Conservation (phyloP, 2,888 invertebrate genomes). For the Minunthozetes semirufus region DNA sequence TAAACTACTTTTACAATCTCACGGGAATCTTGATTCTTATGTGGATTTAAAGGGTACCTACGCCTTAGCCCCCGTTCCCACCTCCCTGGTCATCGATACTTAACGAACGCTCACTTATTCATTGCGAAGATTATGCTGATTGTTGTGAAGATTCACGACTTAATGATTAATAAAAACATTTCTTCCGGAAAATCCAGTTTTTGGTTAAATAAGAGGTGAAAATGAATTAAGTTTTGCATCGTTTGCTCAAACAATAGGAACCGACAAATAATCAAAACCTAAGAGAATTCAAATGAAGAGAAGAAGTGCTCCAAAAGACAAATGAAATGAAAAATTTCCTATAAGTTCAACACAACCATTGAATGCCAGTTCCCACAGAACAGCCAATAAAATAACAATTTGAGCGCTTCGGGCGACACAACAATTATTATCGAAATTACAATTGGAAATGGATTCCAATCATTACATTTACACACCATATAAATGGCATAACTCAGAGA, state of each 20-base stretch:
- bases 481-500: neutral
- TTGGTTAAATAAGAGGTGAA: neutral
- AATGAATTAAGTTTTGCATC: neutral
- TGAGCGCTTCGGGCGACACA: neutral
- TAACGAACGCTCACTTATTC: too few relatives aligned
- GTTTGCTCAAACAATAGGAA: neutral
- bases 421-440: neutral
- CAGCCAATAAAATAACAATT: neutral
- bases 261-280: neutral
- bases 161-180: neutral
- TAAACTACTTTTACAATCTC: too few relatives aligned
- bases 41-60: too few relatives aligned
- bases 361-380: neutral
- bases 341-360: neutral
- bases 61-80: too few relatives aligned
- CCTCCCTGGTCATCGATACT: too few relatives aligned
- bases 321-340: neutral
- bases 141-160: neutral
- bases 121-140: too few relatives aligned
- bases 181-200: neutral
- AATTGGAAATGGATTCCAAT: neutral
- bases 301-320: neutral
- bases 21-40: too few relatives aligned
- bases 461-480: neutral
- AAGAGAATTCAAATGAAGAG: neutral